Conservation (phyloP, 2,888 invertebrate genomes). For the Oscheius sp. region DNA sequence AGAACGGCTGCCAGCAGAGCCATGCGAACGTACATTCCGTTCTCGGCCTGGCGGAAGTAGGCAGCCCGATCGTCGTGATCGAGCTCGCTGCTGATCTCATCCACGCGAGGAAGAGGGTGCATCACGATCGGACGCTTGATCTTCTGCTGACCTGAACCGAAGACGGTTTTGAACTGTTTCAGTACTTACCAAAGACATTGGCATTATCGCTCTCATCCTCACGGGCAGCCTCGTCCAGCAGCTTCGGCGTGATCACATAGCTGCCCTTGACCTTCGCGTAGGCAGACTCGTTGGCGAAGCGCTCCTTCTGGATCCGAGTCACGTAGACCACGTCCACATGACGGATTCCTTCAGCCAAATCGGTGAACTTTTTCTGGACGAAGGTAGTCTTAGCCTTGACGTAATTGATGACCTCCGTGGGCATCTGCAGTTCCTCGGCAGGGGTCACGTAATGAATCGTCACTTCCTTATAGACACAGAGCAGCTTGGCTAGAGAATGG, state of each 20-base stretch:
- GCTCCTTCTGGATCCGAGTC: conserved; percentile 91
- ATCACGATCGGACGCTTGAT: conserved; percentile 78
- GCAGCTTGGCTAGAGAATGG: conserved; percentile 91
- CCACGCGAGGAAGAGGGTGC: conserved; percentile 94
- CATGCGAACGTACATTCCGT: conserved; percentile 98
- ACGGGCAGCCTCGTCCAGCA: conserved; percentile 83
- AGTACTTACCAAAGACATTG: conserved; percentile 22
- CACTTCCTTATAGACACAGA: conserved; percentile 88
- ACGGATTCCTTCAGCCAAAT: conserved; percentile 86
- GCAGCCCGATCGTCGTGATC: conserved; percentile 96
- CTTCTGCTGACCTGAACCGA: conserved; percentile 40
- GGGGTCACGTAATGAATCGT: conserved; percentile 92
- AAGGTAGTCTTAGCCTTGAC: conserved; percentile 83
- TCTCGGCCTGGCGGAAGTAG: conserved; percentile 97
- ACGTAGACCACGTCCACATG: conserved; percentile 97
- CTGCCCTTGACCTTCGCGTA: conserved; percentile 78
- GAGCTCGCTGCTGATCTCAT: conserved; percentile 93
- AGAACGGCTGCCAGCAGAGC: conserved; percentile 91
- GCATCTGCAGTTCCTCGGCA: conserved; percentile 85
- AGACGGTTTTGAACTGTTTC: background rate
- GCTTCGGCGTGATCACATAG: conserved; percentile 89
- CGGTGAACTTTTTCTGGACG: conserved; percentile 77
- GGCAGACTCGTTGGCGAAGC: conserved; percentile 39
- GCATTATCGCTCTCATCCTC: conserved; percentile 31
- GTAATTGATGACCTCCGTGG: conserved; percentile 85